These are phyloP conservation scores for Schizopygopsis malacanthus DNA, from an alignment of 2,797 vertebrate species.

Conservation along the genomic window DNA sequence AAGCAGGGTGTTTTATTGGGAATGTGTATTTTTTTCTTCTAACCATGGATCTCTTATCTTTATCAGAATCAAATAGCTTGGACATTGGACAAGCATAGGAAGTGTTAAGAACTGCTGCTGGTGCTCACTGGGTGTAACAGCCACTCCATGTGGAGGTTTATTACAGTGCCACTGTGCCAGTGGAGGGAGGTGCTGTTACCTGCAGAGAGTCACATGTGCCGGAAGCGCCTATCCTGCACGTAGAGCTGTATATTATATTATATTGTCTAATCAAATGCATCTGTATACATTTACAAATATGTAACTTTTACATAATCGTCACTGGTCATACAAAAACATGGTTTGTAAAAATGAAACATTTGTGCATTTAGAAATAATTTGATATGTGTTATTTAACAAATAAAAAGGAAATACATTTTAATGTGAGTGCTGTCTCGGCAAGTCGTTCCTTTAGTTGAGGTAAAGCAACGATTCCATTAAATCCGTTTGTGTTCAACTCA, in stretches of 20 bases:
- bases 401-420: background rate
- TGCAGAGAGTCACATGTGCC: slow-evolving; percentile 52
- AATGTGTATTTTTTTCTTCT: background rate
- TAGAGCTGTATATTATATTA: background rate
- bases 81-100: slow-evolving; percentile 4
- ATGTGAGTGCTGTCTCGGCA: background rate
- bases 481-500: background rate
- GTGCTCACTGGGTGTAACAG: slow-evolving; percentile 89
- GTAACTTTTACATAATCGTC: background rate
- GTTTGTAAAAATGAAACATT: background rate
- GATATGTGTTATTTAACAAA: background rate
- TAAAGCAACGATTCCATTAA: background rate
- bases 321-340: background rate
- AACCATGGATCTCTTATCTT: slow-evolving; percentile 3
- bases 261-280: background rate
- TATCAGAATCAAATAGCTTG: background rate
- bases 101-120: slow-evolving; percentile 46
- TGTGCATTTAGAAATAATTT: background rate
- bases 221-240: background rate
- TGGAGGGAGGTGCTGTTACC: slow-evolving; percentile 85
- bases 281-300: background rate
- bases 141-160: slow-evolving; percentile 90
- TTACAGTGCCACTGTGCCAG: slow-evolving; percentile 82
- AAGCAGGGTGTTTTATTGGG: background rate
- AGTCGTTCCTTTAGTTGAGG: background rate